Conservation (phyloP, 2,113 vertebrate species). For the Guaruba guarouba region DNA sequence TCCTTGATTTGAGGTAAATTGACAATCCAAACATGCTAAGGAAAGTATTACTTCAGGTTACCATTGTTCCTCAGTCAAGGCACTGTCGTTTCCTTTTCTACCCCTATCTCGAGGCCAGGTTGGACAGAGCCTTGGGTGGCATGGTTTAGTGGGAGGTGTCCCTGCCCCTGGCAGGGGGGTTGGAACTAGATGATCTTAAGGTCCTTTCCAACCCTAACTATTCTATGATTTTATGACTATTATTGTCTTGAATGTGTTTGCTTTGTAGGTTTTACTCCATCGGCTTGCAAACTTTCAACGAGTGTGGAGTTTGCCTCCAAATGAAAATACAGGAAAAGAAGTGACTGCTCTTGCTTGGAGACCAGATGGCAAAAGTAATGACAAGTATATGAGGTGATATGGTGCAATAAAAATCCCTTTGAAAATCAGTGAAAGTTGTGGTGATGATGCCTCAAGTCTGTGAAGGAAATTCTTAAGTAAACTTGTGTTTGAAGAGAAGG, state of each 20-base stretch:
- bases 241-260: background rate
- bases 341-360: conserved; percentile 94
- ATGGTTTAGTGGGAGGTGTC: too few species aligned
- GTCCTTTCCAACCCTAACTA: too few species aligned
- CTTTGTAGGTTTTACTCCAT: conserved; percentile 88
- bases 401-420: background rate
- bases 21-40: too few species aligned
- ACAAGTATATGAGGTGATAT: background rate
- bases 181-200: too few species aligned
- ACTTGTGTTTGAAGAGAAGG: background rate
- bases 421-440: background rate
- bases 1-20: too few species aligned
- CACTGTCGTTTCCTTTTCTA: too few species aligned
- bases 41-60: too few species aligned
- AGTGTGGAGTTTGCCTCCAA: conserved; percentile 94
- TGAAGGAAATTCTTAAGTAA: background rate
- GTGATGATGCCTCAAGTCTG: background rate
- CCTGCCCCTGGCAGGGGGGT: too few species aligned
- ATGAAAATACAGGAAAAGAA: conserved; percentile 93
- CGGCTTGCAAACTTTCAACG: conserved; percentile 93
- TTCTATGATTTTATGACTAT: background rate
- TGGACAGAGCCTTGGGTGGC: too few species aligned
- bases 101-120: too few species aligned
- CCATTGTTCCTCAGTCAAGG: too few species aligned
- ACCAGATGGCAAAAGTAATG: conserved; percentile 97